Base-by-base conservation (phyloP, 2,888 invertebrate species). In the Beris chalybata region DNA sequence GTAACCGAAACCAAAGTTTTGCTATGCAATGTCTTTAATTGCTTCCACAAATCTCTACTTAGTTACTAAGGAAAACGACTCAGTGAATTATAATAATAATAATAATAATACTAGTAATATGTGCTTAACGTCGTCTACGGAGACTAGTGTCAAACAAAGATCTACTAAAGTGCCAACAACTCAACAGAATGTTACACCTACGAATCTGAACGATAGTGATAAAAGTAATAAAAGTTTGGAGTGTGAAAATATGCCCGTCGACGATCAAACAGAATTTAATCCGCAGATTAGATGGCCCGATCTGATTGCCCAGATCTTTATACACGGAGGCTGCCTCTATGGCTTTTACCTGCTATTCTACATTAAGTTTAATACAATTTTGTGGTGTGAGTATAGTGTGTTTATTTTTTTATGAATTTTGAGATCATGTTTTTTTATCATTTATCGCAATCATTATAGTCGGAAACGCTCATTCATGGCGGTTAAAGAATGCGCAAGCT, bases 281-380 rank as follows among this genome's bases (percentile, higher is more conserved):
- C 83, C 91, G 3, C 80, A 81, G 71, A 85, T 90, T 67, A 84
- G 85, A 76, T 92, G 91, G 91, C 89, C 87, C 0, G 91, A 92
- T 77, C 80, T 91, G 2, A 75, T 80, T 13, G 91, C 85, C 22
- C 91, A 91, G 81, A 72, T 88, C 68, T 86, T 86, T 72, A 82
- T 92, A 74, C 92, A 92, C 79, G 76, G 76, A 67, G 90, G 90
- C 43, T 85, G 86, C 70, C 71, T 90, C 47, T 91, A 90, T 75
- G 91, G 91, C 70, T 70, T 90, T 48, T 89, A 84, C 79, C 83
- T 90, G 75, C 83, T 89, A 64, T 74, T 89, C 70, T 85, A 85
- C 47, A 86, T 86, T 32, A 89, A 84, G 76, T 76, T 88, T 70
- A 82, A 84, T 72, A 91, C 92, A 65, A 79, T 83, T 70, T 74